phyloP scores from a whole-genome alignment of 2,797 vertebrate species.

The Iguana delicatissima region DNA sequence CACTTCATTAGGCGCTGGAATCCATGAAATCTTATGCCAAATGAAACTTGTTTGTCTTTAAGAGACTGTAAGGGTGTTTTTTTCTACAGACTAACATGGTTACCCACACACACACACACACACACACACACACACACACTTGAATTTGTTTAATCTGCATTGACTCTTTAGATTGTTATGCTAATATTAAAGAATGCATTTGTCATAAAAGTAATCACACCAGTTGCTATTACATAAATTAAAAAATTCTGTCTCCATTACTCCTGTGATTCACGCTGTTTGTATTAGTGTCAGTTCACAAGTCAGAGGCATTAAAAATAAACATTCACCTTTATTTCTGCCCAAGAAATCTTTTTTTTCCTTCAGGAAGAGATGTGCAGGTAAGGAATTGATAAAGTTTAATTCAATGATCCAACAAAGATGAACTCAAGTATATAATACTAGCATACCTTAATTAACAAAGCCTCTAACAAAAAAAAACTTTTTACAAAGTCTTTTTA shows the following conservation, averaged over 20 bases:
- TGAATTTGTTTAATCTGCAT: no score
- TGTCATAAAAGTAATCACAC: neutral
- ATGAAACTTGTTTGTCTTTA: no score
- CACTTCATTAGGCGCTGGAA: no score
- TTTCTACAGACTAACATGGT: no score
- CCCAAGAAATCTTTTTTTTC: no score
- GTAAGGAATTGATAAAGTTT: neutral
- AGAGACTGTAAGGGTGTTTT: no score
- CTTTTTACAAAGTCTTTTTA: no score
- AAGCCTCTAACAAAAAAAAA: no score
- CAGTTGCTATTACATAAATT: neutral
- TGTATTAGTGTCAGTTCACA: neutral
- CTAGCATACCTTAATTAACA: no score
- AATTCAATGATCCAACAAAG: neutral
- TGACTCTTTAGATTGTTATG: neutral
- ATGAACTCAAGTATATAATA: neutral
- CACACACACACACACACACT: no score
- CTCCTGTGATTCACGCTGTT: neutral
- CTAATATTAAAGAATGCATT: neutral
- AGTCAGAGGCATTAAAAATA: neutral
- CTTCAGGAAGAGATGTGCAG: neutral
- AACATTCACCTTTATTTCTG: neutral
- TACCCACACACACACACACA: no score
- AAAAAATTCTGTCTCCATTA: neutral
- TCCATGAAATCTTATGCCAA: neutral